phyloP scores from a whole-genome alignment of 1,140 invertebrate genomes.

The Drosophila suzukii region DNA sequence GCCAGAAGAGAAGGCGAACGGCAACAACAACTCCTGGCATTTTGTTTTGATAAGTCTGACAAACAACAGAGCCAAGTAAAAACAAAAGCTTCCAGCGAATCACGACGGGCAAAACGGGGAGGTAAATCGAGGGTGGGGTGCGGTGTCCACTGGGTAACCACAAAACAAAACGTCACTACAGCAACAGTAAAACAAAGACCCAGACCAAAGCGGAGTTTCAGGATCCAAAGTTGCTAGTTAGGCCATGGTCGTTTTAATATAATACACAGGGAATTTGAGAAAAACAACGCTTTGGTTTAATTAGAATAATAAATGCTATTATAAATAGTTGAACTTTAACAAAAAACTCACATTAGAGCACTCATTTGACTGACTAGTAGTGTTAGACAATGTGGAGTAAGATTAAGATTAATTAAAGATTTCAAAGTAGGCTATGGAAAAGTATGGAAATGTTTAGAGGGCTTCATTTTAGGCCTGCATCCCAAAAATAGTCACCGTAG shows the following conservation, averaged over 20 bases:
- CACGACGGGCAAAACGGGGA: constrained; percentile 16
- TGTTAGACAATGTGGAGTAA: no score
- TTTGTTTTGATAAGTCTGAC: constrained; percentile 80
- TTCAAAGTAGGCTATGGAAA: no score
- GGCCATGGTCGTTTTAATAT: not conserved
- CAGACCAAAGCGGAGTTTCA: constrained; percentile 5
- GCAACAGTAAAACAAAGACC: constrained; percentile 40
- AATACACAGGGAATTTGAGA: no score
- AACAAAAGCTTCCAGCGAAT: constrained; percentile 75
- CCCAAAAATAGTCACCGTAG: no score
- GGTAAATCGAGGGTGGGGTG: not conserved
- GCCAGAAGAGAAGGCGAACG: constrained; percentile 30
- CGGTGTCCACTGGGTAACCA: constrained; percentile 58
- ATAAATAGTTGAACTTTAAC: no score
- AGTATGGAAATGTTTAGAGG: no score
- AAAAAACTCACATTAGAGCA: no score
- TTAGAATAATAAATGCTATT: not conserved
- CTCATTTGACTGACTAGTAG: no score
- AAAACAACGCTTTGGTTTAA: not conserved
- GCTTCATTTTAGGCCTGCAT: no score
- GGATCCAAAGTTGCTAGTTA: constrained; percentile 17
- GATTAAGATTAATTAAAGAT: no score
- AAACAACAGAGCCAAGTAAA: constrained; percentile 68
- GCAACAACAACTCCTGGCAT: constrained; percentile 56
- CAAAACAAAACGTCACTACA: constrained; percentile 72